A percentile compares a stretch with the other conserved stretches of the same genome.
Conservation (phyloP, 2,113 vertebrate species). For the Nothobranchius furzeri region DNA sequence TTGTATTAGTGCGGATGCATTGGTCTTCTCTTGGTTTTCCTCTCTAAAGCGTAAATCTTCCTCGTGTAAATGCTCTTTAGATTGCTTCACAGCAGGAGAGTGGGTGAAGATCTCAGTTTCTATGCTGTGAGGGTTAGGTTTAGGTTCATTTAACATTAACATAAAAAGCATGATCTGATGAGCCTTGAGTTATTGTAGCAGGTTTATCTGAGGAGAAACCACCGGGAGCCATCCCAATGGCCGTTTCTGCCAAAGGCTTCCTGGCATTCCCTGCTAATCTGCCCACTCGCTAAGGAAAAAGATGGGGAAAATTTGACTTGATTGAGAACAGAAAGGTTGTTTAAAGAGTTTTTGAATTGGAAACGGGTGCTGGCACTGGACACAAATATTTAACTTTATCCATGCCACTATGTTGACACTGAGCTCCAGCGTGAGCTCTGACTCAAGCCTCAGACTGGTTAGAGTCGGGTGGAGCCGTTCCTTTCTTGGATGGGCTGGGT, state of each 20-base stretch:
- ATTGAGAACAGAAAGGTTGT: conserved; percentile 69
- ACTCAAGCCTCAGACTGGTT: conserved; percentile 30
- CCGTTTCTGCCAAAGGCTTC: conserved; percentile 67
- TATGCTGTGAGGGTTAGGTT: conserved; percentile 13
- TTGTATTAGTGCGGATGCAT: conserved; percentile 55
- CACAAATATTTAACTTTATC: conserved; percentile 50
- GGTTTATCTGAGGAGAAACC: conserved; percentile 58
- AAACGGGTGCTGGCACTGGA: conserved; percentile 61
- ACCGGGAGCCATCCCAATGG: conserved; percentile 40
- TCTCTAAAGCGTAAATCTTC: conserved; percentile 27
- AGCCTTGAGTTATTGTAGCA: conserved; percentile 44
- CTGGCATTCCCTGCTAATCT: conserved; percentile 64
- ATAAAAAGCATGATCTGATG: conserved; percentile 52
- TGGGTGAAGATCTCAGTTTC: conserved; percentile 15
- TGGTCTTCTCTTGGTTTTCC: conserved; percentile 34
- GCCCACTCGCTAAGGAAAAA: conserved; percentile 61
- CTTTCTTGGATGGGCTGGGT: conserved; percentile 26
- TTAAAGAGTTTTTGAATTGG: conserved; percentile 70
- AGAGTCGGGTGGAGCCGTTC: conserved; percentile 41
- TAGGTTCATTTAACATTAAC: conserved; percentile 3
- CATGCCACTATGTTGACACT: conserved; percentile 40
- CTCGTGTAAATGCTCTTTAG: conserved; percentile 48
- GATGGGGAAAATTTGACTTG: conserved; percentile 64
- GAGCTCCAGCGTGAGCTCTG: conserved; percentile 25
- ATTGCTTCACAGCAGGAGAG: conserved; percentile 65